Conservation (phyloP, 2,113 vertebrate genomes). For the Lucifuga dentata region DNA sequence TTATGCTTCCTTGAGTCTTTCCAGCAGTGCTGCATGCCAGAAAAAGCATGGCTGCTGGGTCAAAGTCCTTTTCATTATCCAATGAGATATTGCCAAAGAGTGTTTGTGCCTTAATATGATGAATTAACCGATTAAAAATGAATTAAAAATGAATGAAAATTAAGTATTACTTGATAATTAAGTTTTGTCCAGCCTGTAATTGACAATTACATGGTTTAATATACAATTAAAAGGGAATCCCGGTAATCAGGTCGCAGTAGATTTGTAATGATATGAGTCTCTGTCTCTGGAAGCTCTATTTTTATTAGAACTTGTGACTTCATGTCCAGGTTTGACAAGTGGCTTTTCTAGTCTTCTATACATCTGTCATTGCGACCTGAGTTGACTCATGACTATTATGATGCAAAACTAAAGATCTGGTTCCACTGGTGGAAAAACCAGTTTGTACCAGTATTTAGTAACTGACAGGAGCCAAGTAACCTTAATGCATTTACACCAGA, state of each 20-base stretch:
- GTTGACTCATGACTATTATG: conserved; percentile 12
- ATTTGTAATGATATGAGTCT: background rate
- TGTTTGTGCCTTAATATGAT: background rate
- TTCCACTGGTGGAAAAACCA: conserved; percentile 29
- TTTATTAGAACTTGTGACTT: conserved; percentile 21
- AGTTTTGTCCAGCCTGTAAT: too few relatives aligned
- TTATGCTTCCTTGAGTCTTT: conserved; percentile 10
- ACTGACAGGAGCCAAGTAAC: background rate
- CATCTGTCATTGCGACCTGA: background rate
- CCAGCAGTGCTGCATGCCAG: conserved; percentile 1
- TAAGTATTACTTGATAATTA: too few relatives aligned
- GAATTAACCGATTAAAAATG: background rate
- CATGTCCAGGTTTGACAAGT: conserved; percentile 10
- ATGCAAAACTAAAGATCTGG: background rate
- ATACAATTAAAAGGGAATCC: too few relatives aligned
- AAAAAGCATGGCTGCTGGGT: background rate
- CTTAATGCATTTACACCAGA: background rate
- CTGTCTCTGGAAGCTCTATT: conserved; percentile 16
- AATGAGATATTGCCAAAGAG: background rate
- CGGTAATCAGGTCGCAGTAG: background rate
- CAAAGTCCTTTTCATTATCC: too few relatives aligned
- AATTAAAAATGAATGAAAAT: too few relatives aligned
- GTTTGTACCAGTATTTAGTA: conserved; percentile 30
- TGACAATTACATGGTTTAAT: too few relatives aligned
- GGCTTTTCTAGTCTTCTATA: background rate